Conservation (phyloP, 2,888 invertebrate genomes). For the Rhingia rostrata region DNA sequence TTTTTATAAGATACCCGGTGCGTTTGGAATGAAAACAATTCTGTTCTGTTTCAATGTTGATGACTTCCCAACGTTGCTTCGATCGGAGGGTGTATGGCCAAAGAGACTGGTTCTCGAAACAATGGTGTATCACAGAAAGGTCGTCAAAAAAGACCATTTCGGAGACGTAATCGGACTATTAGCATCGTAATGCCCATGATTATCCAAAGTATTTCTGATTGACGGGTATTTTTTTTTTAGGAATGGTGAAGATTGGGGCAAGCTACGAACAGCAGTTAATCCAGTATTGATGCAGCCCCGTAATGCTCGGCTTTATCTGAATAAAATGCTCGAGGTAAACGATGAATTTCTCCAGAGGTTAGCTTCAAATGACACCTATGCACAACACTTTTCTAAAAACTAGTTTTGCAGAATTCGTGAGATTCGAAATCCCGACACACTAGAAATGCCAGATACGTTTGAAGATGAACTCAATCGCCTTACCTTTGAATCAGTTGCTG, state of each 20-base stretch:
- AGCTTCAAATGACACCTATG: not conserved
- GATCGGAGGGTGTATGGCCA: constrained; percentile 75
- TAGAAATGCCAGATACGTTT: constrained; percentile 83
- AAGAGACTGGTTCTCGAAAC: constrained; percentile 79
- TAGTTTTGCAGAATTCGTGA: constrained; percentile 78
- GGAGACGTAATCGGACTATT: constrained; percentile 74
- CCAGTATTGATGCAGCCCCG: constrained; percentile 86
- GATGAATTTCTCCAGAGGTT: constrained; percentile 73
- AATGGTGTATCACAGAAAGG: constrained; percentile 80
- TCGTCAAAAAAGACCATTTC: constrained; percentile 77
- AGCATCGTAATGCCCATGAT: constrained; percentile 7
- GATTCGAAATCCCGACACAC: constrained; percentile 76
- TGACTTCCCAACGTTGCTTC: constrained; percentile 82
- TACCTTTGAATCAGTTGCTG: constrained; percentile 84
- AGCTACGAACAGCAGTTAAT: constrained; percentile 85
- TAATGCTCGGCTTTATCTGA: constrained; percentile 83
- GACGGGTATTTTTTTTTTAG: not conserved
- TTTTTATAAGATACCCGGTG: constrained; percentile 80
- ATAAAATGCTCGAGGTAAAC: constrained; percentile 83
- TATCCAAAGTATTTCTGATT: not conserved
- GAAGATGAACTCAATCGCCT: constrained; percentile 84
- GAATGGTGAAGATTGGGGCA: not conserved
- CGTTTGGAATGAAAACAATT: constrained; percentile 77
- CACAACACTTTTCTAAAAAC: not conserved
- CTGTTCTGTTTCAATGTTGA: constrained; percentile 83